Base-by-base conservation (phyloP, 2,113 vertebrate species). In the Etheostoma spectabile region DNA sequence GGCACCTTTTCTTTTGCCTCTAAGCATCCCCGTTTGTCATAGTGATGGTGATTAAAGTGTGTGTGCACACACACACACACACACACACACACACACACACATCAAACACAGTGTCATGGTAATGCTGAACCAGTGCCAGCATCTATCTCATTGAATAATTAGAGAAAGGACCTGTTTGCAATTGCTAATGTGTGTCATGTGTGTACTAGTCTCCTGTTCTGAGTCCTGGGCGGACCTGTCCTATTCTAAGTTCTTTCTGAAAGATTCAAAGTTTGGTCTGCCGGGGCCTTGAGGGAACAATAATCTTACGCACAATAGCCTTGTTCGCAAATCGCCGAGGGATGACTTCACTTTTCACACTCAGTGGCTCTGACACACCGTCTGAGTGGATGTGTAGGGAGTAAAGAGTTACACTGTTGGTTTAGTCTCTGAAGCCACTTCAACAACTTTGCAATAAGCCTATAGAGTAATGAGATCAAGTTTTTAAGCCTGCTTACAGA, bases 151-250 rank as follows among this genome's bases (percentile, higher is more conserved):
- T 77, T 86, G 73, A 80, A 59, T 79, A 83, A 84, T 90, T 75
- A 82, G 69, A 21, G 61, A 52, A 71, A 59, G 75, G 79, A 83
- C 68, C 76, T 87, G 77, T 90, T 89, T 88, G 69, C 82, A 88
- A 82, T 86, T 76, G 77, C 81, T 89, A 89, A 89, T 90, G 82
- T 70, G 12, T 79, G 85, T 84, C 83, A 76, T 79, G 57, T 2
- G 45, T 51, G 38, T 65, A 82, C 90, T 90, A 74, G 91, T 82
- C 57, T 62, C 27, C 46, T 83, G 85, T 86, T 85, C 76, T 74
- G 71, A 62, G 75, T 35, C 77, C 75, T 55, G 76, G 86, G 83
- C 35, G 60, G 81, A 78, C 74, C 62, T 82, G 88, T 88, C 85
- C 89, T 90, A 91, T 84, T 75, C 63, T 57, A 78, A 85, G 63